Base-by-base conservation (phyloP, 1,140 invertebrate genomes). In the Chionoecetes opilio region DNA sequence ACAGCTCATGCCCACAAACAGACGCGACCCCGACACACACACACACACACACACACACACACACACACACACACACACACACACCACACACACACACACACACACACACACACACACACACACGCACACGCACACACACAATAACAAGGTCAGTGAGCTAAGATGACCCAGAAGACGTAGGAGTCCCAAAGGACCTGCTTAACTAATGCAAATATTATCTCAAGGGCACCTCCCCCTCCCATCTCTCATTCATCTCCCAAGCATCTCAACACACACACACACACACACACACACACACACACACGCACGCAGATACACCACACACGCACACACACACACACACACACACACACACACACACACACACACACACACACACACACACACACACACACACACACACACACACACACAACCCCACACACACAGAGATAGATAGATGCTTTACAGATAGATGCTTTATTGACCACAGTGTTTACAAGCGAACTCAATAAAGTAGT, bases 181-280 rank as follows among this genome's bases (percentile, higher is more conserved):
- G 11, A 38, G 38, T 17, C 29, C 46, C 89, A 63, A 63, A 14
- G 63, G 46, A 63, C 46, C 17, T 21, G 32, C 29, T 34, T 75
- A 53, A 91, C 89, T 91, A 91, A 91, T 75, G 31, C 46, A 91
- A 91, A 91, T 91, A 91, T 21, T 91, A 91, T 21, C 89, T 75
- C 34, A 9, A 63, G 38, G 46, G 46, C 34, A 32, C 46, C 89
- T 35, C 53, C 89, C n/a, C n/a, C n/a, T n/a, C n/a, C n/a, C n/a
- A n/a, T n/a, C n/a, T n/a, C n/a, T 75, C 31, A 38, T 6, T 75
- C 75, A 91, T 75, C 89, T 63, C 31, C 14, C 2, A 14, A 14
- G 9, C 89, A 91, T 75, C 89, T 91, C 46, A 63, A 91, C 89
- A 91, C 32, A 91, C 89, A 91, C 53, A n/a, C 31, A 91, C 89